These are phyloP conservation scores for Moxostoma hubbsi DNA, from an alignment of 2,797 vertebrate genomes.

Conservation along the genomic window DNA sequence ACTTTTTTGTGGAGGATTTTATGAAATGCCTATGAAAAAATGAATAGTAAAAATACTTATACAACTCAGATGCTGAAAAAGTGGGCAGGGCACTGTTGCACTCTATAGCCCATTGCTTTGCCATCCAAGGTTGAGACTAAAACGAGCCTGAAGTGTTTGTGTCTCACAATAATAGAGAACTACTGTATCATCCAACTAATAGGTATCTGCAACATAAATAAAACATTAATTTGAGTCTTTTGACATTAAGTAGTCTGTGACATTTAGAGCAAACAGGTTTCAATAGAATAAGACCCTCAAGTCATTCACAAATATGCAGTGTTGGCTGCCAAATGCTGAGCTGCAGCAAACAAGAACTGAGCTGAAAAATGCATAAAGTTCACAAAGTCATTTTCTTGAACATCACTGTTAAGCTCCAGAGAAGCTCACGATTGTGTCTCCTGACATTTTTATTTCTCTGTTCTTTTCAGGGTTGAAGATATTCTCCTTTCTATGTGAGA, in stretches of 20 bases:
- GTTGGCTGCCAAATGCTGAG: not conserved
- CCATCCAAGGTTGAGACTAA: not conserved
- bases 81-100: too few species aligned
- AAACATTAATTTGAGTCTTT: constrained; percentile 1
- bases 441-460: constrained; percentile 1
- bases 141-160: not conserved
- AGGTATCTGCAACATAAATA: not conserved
- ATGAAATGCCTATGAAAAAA: too few species aligned
- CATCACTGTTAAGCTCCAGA: constrained; percentile 6
- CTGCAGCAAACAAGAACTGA: not conserved
- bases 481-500: not conserved
- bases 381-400: constrained; percentile 2
- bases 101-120: not conserved
- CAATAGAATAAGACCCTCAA: constrained; percentile 4
- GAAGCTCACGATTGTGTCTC: not conserved
- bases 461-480: not conserved
- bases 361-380: not conserved
- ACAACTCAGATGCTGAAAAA: too few species aligned
- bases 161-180: not conserved
- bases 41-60: too few species aligned
- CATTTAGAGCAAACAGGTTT: not conserved
- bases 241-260: constrained; percentile 1
- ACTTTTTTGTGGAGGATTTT: too few species aligned
- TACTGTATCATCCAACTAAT: constrained; percentile 15
- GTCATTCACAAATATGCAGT: constrained; percentile 16